Evolutionary conservation across 64 coral and sea anemone species (phyloP).

Genomic region (Dendrophyllia cribrosa): DNA sequence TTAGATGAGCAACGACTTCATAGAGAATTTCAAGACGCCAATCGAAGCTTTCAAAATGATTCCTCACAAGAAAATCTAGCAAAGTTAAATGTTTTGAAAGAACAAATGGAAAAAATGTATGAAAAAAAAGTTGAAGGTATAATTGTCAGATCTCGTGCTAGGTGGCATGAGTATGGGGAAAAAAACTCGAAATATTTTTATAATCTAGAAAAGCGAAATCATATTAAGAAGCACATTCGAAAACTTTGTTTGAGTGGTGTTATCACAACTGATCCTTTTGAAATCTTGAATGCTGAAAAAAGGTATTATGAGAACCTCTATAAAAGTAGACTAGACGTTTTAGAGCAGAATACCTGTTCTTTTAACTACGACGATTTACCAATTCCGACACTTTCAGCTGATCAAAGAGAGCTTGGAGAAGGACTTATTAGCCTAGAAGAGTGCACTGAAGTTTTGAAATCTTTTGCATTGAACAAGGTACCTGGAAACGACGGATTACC

Average conservation of each 20-base stretch:
- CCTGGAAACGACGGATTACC: too few species aligned
- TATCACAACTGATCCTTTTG: background rate
- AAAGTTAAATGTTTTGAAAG: slow-evolving; percentile 3
- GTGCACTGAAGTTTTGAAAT: too few species aligned
- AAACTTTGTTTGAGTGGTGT: background rate
- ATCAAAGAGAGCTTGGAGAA: too few species aligned
- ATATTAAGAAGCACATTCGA: slow-evolving; percentile 7
- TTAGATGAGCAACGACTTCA: background rate
- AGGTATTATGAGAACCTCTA: too few species aligned
- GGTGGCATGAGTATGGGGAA: slow-evolving; percentile 31
- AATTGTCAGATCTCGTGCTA: background rate
- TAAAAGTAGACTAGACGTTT: too few species aligned
- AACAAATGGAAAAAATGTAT: slow-evolving; percentile 11
- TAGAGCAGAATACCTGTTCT: too few species aligned
- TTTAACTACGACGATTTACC: too few species aligned
- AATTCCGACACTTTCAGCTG: too few species aligned
- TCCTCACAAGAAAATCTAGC: background rate
- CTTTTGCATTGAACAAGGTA: too few species aligned
- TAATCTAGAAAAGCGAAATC: slow-evolving; percentile 28
- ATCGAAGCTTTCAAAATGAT: background rate
- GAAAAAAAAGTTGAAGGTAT: slow-evolving; percentile 27
- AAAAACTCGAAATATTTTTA: slow-evolving; percentile 39
- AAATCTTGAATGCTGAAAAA: too few species aligned
- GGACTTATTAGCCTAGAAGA: too few species aligned
- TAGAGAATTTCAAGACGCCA: background rate